phyloP scores from a whole-genome alignment of 2,797 vertebrate species.

The Xyrichtys novacula region DNA sequence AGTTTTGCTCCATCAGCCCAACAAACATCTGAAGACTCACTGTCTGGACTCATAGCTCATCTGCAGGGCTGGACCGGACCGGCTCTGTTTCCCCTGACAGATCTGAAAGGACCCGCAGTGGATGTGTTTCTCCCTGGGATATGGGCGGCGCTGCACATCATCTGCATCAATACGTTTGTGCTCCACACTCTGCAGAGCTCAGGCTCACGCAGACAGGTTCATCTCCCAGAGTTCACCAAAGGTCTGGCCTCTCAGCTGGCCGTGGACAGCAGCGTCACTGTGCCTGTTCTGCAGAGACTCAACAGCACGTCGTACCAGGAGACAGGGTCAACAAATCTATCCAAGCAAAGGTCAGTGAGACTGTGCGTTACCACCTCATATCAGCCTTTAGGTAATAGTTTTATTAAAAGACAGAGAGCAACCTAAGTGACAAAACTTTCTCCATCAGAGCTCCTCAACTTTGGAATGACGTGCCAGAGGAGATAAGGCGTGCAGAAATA shows the following conservation, averaged over 20 bases:
- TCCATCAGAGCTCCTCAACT: too few species aligned
- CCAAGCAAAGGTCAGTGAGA: constrained; percentile 57
- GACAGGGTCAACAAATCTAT: constrained; percentile 3
- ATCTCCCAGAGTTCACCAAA: constrained; percentile 70
- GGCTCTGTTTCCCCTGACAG: constrained; percentile 61
- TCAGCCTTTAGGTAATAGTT: neutral
- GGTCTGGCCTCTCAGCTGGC: constrained; percentile 70
- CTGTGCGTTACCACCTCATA: neutral
- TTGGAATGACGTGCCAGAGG: too few species aligned
- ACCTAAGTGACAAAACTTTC: too few species aligned
- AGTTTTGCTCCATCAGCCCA: constrained; percentile 46
- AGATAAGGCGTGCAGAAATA: too few species aligned
- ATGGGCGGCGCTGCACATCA: constrained; percentile 73
- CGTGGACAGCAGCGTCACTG: constrained; percentile 40
- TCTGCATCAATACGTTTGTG: constrained; percentile 79
- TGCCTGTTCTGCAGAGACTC: constrained; percentile 57
- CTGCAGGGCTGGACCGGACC: constrained; percentile 78
- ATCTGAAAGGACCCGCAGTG: constrained; percentile 17
- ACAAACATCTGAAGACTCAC: constrained; percentile 23
- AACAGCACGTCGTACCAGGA: constrained; percentile 62
- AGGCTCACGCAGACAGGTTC: constrained; percentile 37
- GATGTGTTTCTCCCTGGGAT: constrained; percentile 74
- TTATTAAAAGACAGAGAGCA: too few species aligned
- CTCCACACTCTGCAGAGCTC: constrained; percentile 73
- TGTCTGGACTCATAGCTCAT: constrained; percentile 44